Base-by-base conservation (phyloP, 1,140 invertebrate genomes). In the Melanaphis sacchari region DNA sequence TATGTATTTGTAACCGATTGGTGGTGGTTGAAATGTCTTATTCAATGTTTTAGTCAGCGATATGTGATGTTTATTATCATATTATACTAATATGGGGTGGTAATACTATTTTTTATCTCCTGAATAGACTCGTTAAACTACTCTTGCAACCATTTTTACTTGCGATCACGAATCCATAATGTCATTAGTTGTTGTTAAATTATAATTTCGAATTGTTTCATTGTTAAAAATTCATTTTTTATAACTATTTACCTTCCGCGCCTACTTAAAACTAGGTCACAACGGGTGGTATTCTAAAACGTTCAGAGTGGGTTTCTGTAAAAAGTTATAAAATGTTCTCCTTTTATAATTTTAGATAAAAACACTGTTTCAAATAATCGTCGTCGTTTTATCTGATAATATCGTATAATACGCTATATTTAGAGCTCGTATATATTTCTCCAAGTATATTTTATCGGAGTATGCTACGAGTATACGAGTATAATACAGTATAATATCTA, bases 311-410 rank as follows among this genome's bases (percentile, higher is more conserved):
- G n/a, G n/a, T 66, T 66, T 66, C 11, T n/a, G 41, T 87, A 87
- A 87, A 38, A 84, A 84, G 82, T 87, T 87, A 21, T 87, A 87
- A 87, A 43, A 87, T 87, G n/a, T 87, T 87, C 41, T 87, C 15
- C 26, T 18, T 46, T 87, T 31, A 31, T 41, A 46, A 87, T 46
- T 87, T 87, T n/a, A 43, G 84, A 87, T 87, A 87, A 87, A 43
- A 46, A 87, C 82, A 26, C 40, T 15, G 40, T 84, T 41, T 5
- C 82, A 22, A 26, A 26, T 84, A 84, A 84, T 41, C 40, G 22
- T 41, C 38, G 40, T 31, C 2, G 40, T 41, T 15, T 84, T 15
- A 40, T 84, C 82, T 31, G 82, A 84, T 84, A 41, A 41, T 84
- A 26, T 38, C 38, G 9, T 26, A 84, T 22, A 41, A 41, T 40